Percentiles rank a stretch among this genome's conserved stretches.
These are phyloP conservation scores for Megaleporinus macrocephalus DNA, from an alignment of 2,113 vertebrate species.

Conservation along the genomic window DNA sequence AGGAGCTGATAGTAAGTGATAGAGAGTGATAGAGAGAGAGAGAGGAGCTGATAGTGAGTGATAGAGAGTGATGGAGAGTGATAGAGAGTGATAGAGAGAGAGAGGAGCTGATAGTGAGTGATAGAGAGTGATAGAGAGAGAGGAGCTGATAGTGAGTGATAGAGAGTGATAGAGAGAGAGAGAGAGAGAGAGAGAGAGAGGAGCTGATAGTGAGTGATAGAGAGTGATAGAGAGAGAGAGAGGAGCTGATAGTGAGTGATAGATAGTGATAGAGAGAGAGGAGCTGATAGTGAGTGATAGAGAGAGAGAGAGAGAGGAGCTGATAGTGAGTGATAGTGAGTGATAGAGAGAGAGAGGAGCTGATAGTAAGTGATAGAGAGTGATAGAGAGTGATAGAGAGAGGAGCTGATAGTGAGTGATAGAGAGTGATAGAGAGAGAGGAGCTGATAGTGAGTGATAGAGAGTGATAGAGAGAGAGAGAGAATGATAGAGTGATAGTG, in stretches of 20 bases:
- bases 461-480: background rate
- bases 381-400: background rate
- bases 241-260: no score
- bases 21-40: background rate
- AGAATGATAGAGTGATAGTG: no score
- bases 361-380: no score
- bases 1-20: no score
- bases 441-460: no score
- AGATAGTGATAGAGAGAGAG: conserved; percentile 2
- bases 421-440: conserved; percentile 1
- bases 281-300: no score
- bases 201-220: no score
- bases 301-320: conserved; percentile 4
- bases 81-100: conserved; percentile 4
- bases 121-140: conserved; percentile 3
- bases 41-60: no score
- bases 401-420: conserved; percentile 6
- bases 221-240: conserved; percentile 2
- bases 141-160: no score
- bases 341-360: conserved; percentile 10
- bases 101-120: no score
- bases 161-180: conserved; percentile 2
- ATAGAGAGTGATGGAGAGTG: no score
- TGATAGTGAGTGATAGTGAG: no score
- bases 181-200: conserved; percentile 4